Conservation (phyloP, 2,888 invertebrate genomes). For the Oasisia sp. region DNA sequence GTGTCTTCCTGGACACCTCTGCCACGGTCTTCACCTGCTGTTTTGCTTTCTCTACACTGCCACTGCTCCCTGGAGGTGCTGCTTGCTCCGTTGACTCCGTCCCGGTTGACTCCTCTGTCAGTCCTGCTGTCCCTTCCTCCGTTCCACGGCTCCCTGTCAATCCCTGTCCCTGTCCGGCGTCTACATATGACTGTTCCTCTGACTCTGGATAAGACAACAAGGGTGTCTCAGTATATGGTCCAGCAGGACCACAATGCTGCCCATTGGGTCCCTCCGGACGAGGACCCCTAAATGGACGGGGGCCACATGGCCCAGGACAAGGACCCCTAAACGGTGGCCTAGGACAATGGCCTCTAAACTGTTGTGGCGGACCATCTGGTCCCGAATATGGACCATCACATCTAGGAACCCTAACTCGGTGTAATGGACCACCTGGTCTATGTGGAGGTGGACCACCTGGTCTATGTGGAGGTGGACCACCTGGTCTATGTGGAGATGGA, state of each 20-base stretch:
- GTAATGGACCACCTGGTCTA: not conserved
- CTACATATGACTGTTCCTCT: not conserved
- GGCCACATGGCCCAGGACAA: not conserved
- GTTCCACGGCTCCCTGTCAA: not conserved
- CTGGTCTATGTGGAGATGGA: not conserved
- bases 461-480: not conserved
- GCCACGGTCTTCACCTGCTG: not conserved
- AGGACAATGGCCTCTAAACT: not conserved
- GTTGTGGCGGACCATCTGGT: not conserved
- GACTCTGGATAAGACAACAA: constrained; percentile 3
- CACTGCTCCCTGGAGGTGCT: not conserved
- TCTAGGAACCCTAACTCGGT: too few relatives aligned
- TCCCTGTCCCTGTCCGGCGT: not conserved
- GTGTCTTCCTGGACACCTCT: not conserved
- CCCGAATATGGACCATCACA: not conserved
- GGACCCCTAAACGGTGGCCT: not conserved
- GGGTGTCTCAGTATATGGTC: not conserved
- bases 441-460: not conserved
- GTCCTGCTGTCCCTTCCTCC: not conserved
- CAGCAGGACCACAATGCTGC: not conserved
- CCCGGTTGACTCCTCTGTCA: not conserved
- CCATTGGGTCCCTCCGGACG: not conserved
- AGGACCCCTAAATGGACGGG: not conserved
- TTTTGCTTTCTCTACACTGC: not conserved
- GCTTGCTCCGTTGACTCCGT: not conserved